A percentile compares a stretch with the other conserved stretches of the same genome.
Evolutionary conservation across 2,888 invertebrate species (phyloP).

Genomic region (Troides aeacus): DNA sequence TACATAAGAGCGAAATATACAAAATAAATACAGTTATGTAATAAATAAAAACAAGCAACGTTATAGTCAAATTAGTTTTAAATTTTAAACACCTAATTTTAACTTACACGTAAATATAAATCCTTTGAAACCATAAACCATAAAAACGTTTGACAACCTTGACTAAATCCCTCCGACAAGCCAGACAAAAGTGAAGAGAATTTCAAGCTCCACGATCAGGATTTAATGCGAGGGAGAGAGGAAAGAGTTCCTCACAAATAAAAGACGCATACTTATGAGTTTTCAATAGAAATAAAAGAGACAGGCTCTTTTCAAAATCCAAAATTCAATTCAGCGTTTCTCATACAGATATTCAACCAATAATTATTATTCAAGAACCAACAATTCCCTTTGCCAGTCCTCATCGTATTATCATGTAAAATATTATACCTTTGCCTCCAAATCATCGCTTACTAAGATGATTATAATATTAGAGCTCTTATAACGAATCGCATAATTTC

Average conservation of each 20-base stretch:
- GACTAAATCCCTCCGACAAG: constrained; percentile 24
- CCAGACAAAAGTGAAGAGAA: constrained; percentile 19
- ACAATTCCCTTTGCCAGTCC: no score
- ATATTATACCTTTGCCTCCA: no score
- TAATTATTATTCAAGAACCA: neutral
- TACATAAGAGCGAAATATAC: no score
- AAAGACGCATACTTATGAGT: constrained; percentile 8
- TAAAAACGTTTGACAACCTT: constrained; percentile 16
- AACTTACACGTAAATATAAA: neutral
- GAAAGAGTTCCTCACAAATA: neutral
- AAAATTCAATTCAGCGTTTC: neutral
- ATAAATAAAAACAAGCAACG: no score
- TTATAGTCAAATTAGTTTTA: neutral
- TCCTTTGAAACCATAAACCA: constrained; percentile 21
- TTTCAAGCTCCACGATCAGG: constrained; percentile 15
- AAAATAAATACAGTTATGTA: no score
- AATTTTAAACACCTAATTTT: neutral
- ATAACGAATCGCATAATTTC: no score
- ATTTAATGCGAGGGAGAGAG: constrained; percentile 10
- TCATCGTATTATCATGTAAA: no score
- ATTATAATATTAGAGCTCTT: no score
- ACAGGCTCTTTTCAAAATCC: neutral
- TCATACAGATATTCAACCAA: neutral
- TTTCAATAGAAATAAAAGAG: constrained; percentile 15
- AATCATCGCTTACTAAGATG: no score